Evolutionary conservation across 2,113 vertebrate species (phyloP), one percentile per base, ranked within the genome.

Genomic region (Notiomystis cincta): DNA sequence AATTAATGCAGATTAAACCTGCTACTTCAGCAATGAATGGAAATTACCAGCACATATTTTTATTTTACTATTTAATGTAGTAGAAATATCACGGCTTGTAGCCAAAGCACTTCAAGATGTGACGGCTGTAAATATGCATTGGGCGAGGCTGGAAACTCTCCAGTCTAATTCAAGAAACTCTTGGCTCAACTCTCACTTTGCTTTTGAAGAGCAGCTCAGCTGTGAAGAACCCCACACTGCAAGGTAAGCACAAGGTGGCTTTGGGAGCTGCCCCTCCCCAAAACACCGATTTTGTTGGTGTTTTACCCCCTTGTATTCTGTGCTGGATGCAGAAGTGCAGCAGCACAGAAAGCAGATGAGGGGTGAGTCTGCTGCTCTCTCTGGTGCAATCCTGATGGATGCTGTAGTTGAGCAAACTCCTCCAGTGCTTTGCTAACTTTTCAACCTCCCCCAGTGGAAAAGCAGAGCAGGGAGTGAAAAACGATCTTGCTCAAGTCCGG

Each of bases 261-360:
- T 7, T 23, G 57, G 51, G 82, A 35, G 38, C 15, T 47, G 15
- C 28, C 45, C 45, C 31, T 66, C 83, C 65, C 48, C 30, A 28
- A 20, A 58, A 7, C 14, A 13, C 16, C 0, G 0, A 1, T 15
- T 75, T 24, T 10, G 3, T 6, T 65, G 64, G 2, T 13, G 30
- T 30, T 85, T 48, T 17, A 27, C 13, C 11, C 9, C 21, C 17
- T 35, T 0, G 0, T 7, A 0, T 3, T 9, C 31, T 3, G 44
- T 3, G 69, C 72, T 23, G 77, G 71, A 11, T 13, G 21, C 24
- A 27, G 47, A 33, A 42, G 57, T 54, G 76, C 50, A 57, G 35
- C 56, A 54, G 65, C 8, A 7, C 2, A 1, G 62, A 4, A 31
- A 78, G 78, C 40, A 47, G 57, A 42, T 1, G 15, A 48, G 61